Evolutionary conservation across 2,797 vertebrate genomes (phyloP).

Genomic region (Alectoris magna): DNA sequence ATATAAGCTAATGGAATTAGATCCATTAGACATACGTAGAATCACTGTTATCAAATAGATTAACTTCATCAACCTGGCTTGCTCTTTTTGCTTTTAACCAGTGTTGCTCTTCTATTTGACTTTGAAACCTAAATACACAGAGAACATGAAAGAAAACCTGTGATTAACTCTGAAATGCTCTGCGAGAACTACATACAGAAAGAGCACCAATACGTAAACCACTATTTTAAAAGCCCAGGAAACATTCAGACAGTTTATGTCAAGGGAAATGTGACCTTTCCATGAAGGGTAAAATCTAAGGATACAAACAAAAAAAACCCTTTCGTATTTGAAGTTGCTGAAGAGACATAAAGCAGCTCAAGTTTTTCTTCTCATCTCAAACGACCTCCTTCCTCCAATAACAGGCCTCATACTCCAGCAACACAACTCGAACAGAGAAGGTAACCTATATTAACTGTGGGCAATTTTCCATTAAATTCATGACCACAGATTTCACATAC

Average conservation of each 20-base stretch:
- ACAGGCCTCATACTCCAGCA: neutral
- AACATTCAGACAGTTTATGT: neutral
- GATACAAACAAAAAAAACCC: neutral
- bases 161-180: neutral
- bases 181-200: neutral
- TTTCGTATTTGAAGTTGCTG: neutral
- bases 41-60: neutral
- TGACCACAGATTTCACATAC: neutral
- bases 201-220: neutral
- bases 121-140: neutral
- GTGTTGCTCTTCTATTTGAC: neutral
- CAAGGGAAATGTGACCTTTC: neutral
- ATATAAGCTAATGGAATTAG: neutral
- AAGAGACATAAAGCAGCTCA: neutral
- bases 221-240: neutral
- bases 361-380: neutral
- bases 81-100: neutral
- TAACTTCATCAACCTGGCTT: neutral
- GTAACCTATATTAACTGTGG: neutral
- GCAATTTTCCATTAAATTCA: neutral
- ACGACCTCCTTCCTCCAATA: neutral
- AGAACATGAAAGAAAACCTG: neutral
- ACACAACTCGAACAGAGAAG: neutral
- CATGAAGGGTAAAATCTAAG: neutral
- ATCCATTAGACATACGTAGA: constrained; percentile 18